phyloP scores from a whole-genome alignment of 2,113 vertebrate genomes.

The Pangasianodon hypophthalmus region DNA sequence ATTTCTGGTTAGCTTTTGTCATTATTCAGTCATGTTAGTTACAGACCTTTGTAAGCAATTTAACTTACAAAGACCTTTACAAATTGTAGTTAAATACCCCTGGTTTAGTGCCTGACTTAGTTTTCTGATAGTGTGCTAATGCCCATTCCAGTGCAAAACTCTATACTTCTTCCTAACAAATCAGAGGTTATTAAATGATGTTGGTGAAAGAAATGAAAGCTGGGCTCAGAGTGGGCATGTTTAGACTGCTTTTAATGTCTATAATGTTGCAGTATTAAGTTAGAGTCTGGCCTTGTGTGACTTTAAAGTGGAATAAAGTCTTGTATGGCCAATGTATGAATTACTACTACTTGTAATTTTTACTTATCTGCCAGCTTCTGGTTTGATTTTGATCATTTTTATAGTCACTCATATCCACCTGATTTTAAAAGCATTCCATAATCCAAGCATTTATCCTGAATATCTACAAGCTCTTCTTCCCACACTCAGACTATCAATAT shows the following conservation, averaged over 20 bases:
- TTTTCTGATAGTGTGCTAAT: no score
- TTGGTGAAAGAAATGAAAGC: background rate
- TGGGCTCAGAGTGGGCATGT: no score
- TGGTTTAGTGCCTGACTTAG: no score
- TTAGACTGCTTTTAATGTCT: background rate
- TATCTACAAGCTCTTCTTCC: background rate
- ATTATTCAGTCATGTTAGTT: background rate
- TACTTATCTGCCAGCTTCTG: background rate
- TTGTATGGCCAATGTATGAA: background rate
- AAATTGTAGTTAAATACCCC: no score
- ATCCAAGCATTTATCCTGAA: background rate
- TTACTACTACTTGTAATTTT: background rate
- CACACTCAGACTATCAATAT: background rate
- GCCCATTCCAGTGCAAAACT: no score
- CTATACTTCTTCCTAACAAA: background rate
- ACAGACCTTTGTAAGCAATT: background rate
- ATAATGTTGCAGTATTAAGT: background rate
- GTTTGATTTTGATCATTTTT: background rate
- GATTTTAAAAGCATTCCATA: background rate
- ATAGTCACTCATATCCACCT: background rate
- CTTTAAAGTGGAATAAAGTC: background rate
- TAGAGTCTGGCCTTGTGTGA: background rate
- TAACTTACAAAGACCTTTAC: background rate
- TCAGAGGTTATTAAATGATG: background rate
- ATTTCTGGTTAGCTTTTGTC: background rate